Evolutionary conservation across 2,113 vertebrate genomes (phyloP), one percentile per base, ranked within the genome.

Genomic region (Turdus rufiventris): DNA sequence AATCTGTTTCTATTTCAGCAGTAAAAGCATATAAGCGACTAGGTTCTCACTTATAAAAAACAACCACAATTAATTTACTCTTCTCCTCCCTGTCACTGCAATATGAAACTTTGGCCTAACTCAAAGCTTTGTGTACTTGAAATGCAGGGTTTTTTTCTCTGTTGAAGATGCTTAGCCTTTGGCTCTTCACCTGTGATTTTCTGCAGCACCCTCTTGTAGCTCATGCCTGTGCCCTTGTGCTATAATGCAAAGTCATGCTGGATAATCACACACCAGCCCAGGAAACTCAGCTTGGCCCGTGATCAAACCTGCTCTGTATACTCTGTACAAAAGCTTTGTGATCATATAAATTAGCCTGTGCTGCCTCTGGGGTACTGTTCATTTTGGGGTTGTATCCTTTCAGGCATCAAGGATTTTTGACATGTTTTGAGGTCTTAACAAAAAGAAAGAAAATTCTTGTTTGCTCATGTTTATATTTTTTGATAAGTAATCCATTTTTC

Each of bases 161-260:
- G 12, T 38, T 74, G 48, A 33, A 86, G 89, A 36, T 42, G 34
- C 50, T 86, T 19, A 56, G 26, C 26, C 60, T 89, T 89, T 86
- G 50, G 12, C 38, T 88, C 33, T 50, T 94, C 76, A 88, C 61
- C 73, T 93, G 60, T 63, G 51, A 57, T 84, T 86, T 78, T 42
- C 61, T 94, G 84, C 81, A 77, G 71, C 43, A 79, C 14, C 13
- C 33, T 62, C 4, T 34, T 1, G 4, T 29, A 54, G 88, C 48
- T 92, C 67, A 29, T 70, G 60, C 33, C 79, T 3, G 11, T 75
- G 88, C 73, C 94, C 91, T 95, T 96, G 90, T 92, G 58, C 71
- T 80, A 0, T 56, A 89, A 31, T 91, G 90, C 94, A 95, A 88
- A 94, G 91, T 96, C 96, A 96, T 89, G 86, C 88, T 87, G 83